Base-by-base conservation (phyloP, 2,113 vertebrate species). In the Furnarius figulus region DNA sequence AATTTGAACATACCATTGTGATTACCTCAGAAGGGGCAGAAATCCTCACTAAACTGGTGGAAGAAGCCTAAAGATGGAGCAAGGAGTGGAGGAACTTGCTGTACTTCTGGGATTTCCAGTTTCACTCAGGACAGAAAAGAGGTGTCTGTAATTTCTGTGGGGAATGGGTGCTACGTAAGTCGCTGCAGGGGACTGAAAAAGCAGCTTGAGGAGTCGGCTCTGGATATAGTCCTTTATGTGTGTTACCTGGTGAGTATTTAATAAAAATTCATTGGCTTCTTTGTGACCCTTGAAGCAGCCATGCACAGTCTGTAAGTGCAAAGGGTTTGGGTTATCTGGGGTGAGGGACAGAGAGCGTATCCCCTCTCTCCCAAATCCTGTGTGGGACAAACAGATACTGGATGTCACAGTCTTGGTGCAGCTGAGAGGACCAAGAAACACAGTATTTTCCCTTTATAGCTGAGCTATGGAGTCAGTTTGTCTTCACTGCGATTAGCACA, bases 1-100 rank as follows among this genome's bases (percentile, higher is more conserved):
- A 98, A 97, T 99, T 99, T 92, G 99, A 99, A 88, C 99, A 99
- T 96, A 99, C 99, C 3, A 89, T 99, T 79, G 98, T 99, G 84
- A 98, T 99, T 97, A 99, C 98, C 23, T 97, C 98, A 22, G 78
- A 98, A n/a, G 99, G 99, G 59, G 98, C 98, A 83, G 98, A 99
- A 94, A 98, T 99, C 97, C 98, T 99, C 71, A 99, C 99, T 87
- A 98, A 98, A 97, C 96, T 99, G 67, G 95, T 97, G 40, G 98
- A 98, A 50, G 99, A 99, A 93, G 88, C 90, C 94, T 95, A 95
- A 92, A 73, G 87, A 59, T 78, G 90, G 96, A 90, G 30, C 56
- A 87, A 62, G 68, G 30, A 85, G 22, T 55, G 37, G 42, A 91
- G 15, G 46, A 20, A 56, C 16, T 85, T 8, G 5, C 58, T 66